Evolutionary conservation across 2,888 invertebrate genomes (phyloP).

Genomic region (Ceriagrion tenellum): DNA sequence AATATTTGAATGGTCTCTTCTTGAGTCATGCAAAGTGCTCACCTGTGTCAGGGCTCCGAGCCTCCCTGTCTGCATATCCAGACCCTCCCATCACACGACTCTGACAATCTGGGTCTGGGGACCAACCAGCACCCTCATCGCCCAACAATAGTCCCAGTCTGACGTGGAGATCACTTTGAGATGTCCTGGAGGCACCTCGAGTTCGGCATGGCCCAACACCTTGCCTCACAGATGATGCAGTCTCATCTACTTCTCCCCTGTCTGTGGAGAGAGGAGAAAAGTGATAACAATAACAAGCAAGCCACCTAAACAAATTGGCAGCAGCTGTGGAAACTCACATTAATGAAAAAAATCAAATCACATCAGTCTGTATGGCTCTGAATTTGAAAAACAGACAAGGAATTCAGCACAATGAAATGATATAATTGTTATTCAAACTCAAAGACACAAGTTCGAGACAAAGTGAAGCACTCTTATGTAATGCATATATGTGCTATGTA

Average conservation of each 20-base stretch:
- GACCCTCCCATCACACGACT: conserved; percentile 73
- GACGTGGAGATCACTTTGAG: conserved; percentile 90
- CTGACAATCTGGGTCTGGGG: conserved; percentile 73
- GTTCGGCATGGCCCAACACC: neutral
- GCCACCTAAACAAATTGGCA: too few species aligned
- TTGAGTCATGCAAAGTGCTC: too few species aligned
- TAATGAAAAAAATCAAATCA: too few species aligned
- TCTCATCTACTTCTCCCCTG: neutral
- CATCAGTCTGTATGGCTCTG: too few species aligned
- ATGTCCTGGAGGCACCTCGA: conserved; percentile 72
- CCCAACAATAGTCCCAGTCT: conserved; percentile 90
- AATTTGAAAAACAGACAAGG: too few species aligned
- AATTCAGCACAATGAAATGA: too few species aligned
- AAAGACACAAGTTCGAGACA: too few species aligned
- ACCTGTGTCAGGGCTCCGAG: conserved; percentile 77
- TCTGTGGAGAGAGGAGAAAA: neutral
- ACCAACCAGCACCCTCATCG: conserved; percentile 81
- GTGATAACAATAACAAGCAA: neutral
- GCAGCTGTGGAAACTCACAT: too few species aligned
- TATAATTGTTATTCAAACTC: too few species aligned
- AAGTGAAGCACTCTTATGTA: too few species aligned
- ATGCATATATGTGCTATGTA: too few species aligned
- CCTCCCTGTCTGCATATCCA: conserved; percentile 74
- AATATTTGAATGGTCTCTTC: too few species aligned
- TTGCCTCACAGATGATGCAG: neutral